These are phyloP conservation scores for Eriocheir sinensis DNA, from an alignment of 1,140 invertebrate genomes.

Conservation along the genomic window DNA sequence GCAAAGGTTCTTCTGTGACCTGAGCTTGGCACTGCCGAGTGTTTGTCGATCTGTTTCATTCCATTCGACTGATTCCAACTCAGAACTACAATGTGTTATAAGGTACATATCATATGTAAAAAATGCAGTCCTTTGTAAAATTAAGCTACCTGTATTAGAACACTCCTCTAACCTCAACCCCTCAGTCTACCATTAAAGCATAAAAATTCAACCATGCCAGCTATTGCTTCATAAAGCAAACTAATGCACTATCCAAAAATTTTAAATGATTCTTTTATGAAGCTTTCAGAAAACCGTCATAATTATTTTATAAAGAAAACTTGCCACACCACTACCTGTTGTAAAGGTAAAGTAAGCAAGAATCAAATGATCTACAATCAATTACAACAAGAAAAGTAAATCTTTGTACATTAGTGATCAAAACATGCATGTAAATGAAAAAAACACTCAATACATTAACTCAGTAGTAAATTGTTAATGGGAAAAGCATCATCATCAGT, in stretches of 20 bases:
- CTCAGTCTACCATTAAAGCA: conserved; percentile 12
- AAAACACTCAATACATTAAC: neutral
- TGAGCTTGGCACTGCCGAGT: neutral
- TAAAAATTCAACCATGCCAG: neutral
- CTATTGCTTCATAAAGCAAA: neutral
- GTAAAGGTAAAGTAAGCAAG: neutral
- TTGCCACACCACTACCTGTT: neutral
- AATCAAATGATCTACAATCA: neutral
- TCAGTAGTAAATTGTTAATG: conserved; percentile 3
- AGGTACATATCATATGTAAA: neutral
- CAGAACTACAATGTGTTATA: neutral
- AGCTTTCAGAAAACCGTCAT: too few species aligned
- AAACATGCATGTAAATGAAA: neutral
- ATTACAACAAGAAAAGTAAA: neutral
- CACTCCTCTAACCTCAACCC: neutral
- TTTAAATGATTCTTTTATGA: neutral
- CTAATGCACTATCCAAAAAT: neutral
- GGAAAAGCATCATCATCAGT: too few species aligned
- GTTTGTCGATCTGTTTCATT: neutral
- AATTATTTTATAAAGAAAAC: neutral
- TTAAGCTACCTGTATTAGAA: neutral
- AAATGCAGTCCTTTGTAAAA: neutral
- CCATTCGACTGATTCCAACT: neutral
- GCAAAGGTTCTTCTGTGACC: neutral
- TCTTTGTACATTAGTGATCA: neutral